Evolutionary conservation across 2,888 invertebrate species (phyloP).

Genomic region (Papilio gigon): DNA sequence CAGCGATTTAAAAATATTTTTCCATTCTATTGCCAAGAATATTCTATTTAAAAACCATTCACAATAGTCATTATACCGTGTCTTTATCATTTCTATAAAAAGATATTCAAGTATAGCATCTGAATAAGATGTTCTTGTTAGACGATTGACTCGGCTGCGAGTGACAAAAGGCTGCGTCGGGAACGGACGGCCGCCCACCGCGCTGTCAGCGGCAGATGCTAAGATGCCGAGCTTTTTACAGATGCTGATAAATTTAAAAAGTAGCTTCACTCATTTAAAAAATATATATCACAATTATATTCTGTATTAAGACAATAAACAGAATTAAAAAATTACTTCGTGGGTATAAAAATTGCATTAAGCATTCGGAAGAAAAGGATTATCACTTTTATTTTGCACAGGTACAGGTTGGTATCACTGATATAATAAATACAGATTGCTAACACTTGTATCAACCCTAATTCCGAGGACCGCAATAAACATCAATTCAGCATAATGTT

Average conservation of each 20-base stretch:
- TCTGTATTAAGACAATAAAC: too few species aligned
- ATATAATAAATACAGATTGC: too few species aligned
- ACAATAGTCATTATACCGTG: background rate
- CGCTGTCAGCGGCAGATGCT: constrained; percentile 24
- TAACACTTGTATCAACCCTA: too few species aligned
- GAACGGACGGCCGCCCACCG: constrained; percentile 33
- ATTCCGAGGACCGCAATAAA: too few species aligned
- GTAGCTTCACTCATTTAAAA: constrained; percentile 27
- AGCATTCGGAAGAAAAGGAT: too few species aligned
- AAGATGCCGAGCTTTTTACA: constrained; percentile 4
- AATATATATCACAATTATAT: too few species aligned
- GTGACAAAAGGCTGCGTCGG: constrained; percentile 29
- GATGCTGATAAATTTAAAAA: constrained; percentile 6
- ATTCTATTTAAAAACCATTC: background rate
- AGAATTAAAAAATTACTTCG: too few species aligned
- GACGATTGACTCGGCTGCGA: constrained; percentile 24
- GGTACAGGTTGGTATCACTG: too few species aligned
- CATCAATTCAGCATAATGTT: too few species aligned
- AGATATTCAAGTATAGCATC: constrained; percentile 11
- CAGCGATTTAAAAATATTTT: background rate
- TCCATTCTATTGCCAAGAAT: background rate
- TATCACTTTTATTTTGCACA: too few species aligned
- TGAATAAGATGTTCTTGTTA: constrained; percentile 22
- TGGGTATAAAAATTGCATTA: too few species aligned
- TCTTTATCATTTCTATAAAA: constrained; percentile 20